Base-by-base conservation (phyloP, 2,113 vertebrate species). In the Chrysemys picta region DNA sequence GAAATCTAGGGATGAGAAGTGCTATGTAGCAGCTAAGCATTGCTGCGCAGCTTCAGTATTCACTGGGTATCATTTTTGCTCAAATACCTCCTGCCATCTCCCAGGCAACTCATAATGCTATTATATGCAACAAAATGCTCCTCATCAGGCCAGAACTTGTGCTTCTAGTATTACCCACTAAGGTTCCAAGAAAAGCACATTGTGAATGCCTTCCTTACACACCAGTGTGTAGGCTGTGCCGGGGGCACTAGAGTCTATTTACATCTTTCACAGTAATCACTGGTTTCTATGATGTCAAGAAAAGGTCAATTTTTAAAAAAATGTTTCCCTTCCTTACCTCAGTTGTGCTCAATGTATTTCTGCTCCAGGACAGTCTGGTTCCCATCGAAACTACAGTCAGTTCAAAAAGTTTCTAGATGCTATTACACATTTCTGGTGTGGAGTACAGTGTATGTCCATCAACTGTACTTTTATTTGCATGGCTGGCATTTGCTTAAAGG, bases 221-320 rank as follows among this genome's bases (percentile, higher is more conserved):
- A 29, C 24, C 42, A 27, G 42, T 27, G 42, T 14, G 13, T 78
- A 45, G 75, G 24, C 24, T 47, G 42, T 27, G 42, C 75, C 42
- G 75, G 42, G 5, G 72, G 38, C 42, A 47, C 24, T 47, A 27
- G 38, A 76, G 11, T 6, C 13, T 24, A 78, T 78, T 47, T 78
- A 5, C 42, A 45, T 27, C 42, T 78, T 47, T 78, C 42, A 13
- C 42, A 45, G 22, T 45, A 45, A 45, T 13, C 24, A 10, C 22
- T 25, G 72, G 10, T 76, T 45, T 76, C 22, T 25, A 38, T 14
- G 42, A 75, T 76, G 25, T 45, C 42, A 76, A 25, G 21, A 45
- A 99, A 98, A 98, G 99, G 97, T 98, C 98, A 99, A 91, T 97
- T 99, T 98, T 99, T 96, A 98, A 99, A 93, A 93, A 99, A 99